Base-by-base conservation (phyloP, 37 sponge, comb jelly and placozoan species). In the Halisarca cf. caerulea region DNA sequence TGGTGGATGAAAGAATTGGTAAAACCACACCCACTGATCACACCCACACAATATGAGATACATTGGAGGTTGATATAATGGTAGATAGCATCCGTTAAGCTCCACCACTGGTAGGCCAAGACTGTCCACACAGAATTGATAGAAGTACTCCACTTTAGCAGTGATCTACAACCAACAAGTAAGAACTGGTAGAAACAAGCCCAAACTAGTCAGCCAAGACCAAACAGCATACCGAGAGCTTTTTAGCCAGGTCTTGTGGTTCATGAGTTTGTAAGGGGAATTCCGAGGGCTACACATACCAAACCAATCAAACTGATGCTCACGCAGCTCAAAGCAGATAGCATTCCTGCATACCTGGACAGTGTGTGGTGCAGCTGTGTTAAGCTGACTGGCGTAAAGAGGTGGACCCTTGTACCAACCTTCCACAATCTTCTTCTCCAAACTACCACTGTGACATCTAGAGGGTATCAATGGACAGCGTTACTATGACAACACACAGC, bases 141-240 rank as follows among this genome's bases (percentile, higher is more conserved):
- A 3, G 57, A 88, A 86, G 81, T 92, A 92, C 59, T 89, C 90
- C 64, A 92, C 93, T 23, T 40, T 54, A 27, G 89, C 89, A 17
- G 58, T 53, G 37, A 85, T 81, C 80, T 80, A 55, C 36, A 86
- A 3, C 37, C 5, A 20, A 11, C 23, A 64, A 33, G 33, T 6
- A 64, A 14, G 8, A 9, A 8, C 28, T 64, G 66, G n/a, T 33
- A 14, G 66, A 17, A 30, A 25, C 66, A 33, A 25, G 33, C 5
- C 66, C 6, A 17, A 6, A 64, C 66, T 17, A 64, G 14, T 64
- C n/a, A n/a, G n/a, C n/a, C 33, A 64, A 64, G 14, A 30, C 8
- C 7, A 7, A 64, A 6, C 66, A 17, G 28, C 28, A 17, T 8
- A 33, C 28, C 14, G 66, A 6, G 14, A 30, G 66, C 33, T 9